These are phyloP conservation scores for Drosophila gaucha DNA, from an alignment of 2,888 invertebrate genomes.

Conservation along the genomic window DNA sequence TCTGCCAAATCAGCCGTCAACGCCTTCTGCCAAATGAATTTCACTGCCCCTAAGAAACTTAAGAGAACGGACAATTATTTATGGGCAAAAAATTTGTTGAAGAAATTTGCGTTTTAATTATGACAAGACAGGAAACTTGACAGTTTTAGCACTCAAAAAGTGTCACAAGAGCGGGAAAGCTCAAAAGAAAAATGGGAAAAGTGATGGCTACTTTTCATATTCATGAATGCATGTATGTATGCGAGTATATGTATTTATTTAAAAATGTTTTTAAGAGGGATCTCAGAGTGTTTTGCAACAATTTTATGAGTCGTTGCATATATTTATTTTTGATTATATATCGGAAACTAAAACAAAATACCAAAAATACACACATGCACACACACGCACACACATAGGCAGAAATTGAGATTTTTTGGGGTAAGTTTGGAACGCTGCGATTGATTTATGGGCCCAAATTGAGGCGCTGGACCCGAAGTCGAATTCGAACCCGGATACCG, in stretches of 20 bases:
- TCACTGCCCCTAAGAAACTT: conserved; percentile 29
- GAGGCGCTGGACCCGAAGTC: conserved; percentile 52
- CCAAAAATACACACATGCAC: conserved; percentile 18
- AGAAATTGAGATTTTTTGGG: conserved; percentile 23
- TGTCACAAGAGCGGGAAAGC: conserved; percentile 46
- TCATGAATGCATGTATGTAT: background rate
- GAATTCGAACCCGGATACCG: conserved; percentile 42
- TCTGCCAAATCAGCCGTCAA: conserved; percentile 68
- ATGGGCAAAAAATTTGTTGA: conserved; percentile 57
- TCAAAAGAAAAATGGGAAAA: conserved; percentile 16
- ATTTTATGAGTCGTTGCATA: conserved; percentile 43
- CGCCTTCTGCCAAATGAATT: conserved; percentile 71
- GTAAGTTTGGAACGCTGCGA: conserved; percentile 62
- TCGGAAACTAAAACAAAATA: conserved; percentile 28
- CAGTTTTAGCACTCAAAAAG: conserved; percentile 65
- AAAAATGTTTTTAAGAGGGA: conserved; percentile 3
- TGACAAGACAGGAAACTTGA: conserved; percentile 76
- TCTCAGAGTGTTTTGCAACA: conserved; percentile 67
- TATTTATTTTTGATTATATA: conserved; percentile 26
- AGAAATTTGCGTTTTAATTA: conserved; percentile 68
- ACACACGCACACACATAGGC: conserved; percentile 1
- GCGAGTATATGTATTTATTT: conserved; percentile 6
- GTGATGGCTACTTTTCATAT: conserved; percentile 32
- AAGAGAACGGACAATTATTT: conserved; percentile 45
- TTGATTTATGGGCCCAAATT: conserved; percentile 83